Evolutionary conservation across 1,140 invertebrate genomes (phyloP).

Genomic region (Drosophila parvula): DNA sequence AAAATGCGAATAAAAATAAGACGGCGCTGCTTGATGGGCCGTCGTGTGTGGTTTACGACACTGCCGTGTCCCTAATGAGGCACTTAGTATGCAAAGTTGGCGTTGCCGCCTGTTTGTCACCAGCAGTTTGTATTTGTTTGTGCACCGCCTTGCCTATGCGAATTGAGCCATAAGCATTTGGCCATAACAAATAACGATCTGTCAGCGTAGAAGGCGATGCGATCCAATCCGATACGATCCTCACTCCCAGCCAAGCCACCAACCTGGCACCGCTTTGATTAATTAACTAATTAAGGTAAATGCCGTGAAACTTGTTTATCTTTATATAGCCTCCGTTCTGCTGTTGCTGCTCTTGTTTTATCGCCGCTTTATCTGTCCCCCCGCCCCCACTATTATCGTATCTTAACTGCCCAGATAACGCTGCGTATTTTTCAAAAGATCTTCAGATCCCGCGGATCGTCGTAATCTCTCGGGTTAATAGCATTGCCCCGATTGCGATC

Average conservation of each 20-base stretch:
- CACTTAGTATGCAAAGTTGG: conserved; percentile 77
- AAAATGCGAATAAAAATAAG: conserved; percentile 29
- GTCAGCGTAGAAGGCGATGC: conserved; percentile 53
- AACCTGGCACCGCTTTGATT: conserved; percentile 44
- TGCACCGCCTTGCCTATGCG: conserved; percentile 23
- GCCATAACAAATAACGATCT: conserved; percentile 64
- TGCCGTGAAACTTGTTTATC: conserved; percentile 39
- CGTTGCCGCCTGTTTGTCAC: conserved; percentile 50
- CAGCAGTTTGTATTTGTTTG: conserved; percentile 36
- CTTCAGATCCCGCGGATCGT: conserved; percentile 8
- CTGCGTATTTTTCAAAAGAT: conserved; percentile 52
- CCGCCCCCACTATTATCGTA: conserved; percentile 51
- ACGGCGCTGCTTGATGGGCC: conserved; percentile 57
- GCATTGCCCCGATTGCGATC: conserved; percentile 40
- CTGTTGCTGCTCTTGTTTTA: conserved; percentile 22
- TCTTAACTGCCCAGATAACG: conserved; percentile 57
- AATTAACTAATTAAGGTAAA: conserved; percentile 62
- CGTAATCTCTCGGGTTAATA: conserved; percentile 50
- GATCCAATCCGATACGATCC: conserved; percentile 19
- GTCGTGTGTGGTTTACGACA: conserved; percentile 71
- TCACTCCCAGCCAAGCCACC: conserved; percentile 6
- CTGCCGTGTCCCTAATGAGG: conserved; percentile 70
- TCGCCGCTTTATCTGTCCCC: conserved; percentile 32
- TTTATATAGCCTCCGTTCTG: conserved; percentile 42
- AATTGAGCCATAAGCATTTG: conserved; percentile 68